phyloP scores from a whole-genome alignment of 2,797 vertebrate genomes.

The Chelon labrosus region DNA sequence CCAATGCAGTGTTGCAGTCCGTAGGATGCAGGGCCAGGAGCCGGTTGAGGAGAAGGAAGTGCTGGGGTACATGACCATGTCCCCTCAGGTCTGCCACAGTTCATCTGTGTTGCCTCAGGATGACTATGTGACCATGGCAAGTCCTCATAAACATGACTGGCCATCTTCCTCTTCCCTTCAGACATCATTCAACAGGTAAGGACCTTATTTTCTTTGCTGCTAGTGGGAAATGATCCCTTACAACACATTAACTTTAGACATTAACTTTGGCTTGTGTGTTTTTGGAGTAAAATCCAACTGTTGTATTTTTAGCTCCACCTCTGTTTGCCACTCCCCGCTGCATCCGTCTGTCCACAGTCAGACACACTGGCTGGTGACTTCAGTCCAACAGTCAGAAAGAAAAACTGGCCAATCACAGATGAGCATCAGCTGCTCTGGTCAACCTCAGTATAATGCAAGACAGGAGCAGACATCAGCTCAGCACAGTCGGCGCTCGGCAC shows the following conservation, averaged over 20 bases:
- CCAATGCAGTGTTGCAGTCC: background rate
- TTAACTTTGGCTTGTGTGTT: too few relatives aligned
- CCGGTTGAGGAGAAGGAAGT: slow-evolving; percentile 27
- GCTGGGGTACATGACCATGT: slow-evolving; percentile 80
- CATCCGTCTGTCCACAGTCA: slow-evolving; percentile 12
- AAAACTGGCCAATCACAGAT: slow-evolving; percentile 9
- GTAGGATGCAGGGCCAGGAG: slow-evolving; percentile 22
- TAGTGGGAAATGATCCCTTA: background rate
- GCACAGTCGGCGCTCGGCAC: background rate
- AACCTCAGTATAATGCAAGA: background rate
- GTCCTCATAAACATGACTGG: slow-evolving; percentile 52
- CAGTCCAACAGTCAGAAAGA: slow-evolving; percentile 17
- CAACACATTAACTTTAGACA: too few relatives aligned
- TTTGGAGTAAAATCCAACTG: background rate
- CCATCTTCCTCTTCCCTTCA: slow-evolving; percentile 20
- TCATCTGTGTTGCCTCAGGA: slow-evolving; percentile 44
- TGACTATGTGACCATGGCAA: slow-evolving; percentile 70
- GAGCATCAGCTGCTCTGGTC: slow-evolving; percentile 2
- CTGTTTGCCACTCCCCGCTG: slow-evolving; percentile 33
- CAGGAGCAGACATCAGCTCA: slow-evolving; percentile 8
- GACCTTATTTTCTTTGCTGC: background rate
- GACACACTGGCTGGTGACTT: background rate
- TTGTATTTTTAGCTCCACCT: slow-evolving; percentile 39
- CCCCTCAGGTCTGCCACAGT: slow-evolving; percentile 52
- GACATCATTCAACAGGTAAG: slow-evolving; percentile 59